Evolutionary conservation across 2,888 invertebrate species (phyloP).

Genomic region (Drosophila pullipes): DNA sequence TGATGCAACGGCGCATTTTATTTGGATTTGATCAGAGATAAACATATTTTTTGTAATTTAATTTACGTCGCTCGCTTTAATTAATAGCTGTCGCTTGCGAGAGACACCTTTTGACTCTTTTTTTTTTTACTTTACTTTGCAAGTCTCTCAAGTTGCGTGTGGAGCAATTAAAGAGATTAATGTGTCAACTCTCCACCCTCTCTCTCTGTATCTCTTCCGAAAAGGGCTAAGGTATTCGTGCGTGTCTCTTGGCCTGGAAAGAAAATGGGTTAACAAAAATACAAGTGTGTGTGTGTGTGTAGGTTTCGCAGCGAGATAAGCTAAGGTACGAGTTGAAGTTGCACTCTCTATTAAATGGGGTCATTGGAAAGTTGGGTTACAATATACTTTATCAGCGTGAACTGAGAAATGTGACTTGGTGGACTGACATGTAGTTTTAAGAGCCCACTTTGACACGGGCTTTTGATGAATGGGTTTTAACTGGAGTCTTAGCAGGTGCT

Average conservation of each 20-base stretch:
- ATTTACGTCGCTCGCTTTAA: constrained; percentile 53
- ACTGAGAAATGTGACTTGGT: constrained; percentile 41
- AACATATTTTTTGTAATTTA: constrained; percentile 36
- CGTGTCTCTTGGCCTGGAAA: constrained; percentile 25
- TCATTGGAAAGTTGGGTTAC: constrained; percentile 69
- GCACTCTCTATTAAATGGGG: constrained; percentile 47
- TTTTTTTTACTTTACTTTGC: background rate
- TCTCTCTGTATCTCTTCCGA: constrained; percentile 11
- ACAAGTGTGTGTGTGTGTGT: constrained; percentile 47
- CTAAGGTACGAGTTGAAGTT: constrained; percentile 32
- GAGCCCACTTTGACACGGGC: constrained; percentile 37
- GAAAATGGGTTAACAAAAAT: constrained; percentile 56
- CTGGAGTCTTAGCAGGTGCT: constrained; percentile 30
- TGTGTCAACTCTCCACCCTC: constrained; percentile 49
- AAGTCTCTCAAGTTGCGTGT: constrained; percentile 48
- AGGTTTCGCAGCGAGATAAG: constrained; percentile 54
- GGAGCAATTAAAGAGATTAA: constrained; percentile 65
- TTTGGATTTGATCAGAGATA: constrained; percentile 40
- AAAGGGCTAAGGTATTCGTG: constrained; percentile 33
- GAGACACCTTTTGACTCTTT: constrained; percentile 33
- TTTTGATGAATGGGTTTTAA: constrained; percentile 42
- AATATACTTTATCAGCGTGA: constrained; percentile 48
- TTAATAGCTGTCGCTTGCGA: constrained; percentile 47
- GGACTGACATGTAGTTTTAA: constrained; percentile 36
- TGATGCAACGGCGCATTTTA: constrained; percentile 48